These are phyloP conservation scores for Micrastur ruficollis DNA, from an alignment of 2,797 vertebrate species.

Conservation along the genomic window DNA sequence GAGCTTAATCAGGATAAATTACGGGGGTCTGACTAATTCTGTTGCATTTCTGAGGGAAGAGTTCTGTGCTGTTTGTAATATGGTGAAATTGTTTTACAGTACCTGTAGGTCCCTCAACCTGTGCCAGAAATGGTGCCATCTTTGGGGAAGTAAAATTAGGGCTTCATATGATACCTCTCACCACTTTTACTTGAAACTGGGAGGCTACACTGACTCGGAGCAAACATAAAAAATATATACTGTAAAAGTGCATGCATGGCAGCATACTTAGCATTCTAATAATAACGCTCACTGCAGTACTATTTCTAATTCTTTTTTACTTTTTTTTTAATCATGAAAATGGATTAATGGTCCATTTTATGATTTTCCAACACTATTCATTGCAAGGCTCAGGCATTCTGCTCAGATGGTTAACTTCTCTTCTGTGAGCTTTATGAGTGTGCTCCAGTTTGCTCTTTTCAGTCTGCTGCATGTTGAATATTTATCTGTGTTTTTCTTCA, in stretches of 20 bases:
- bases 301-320: not conserved
- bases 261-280: not conserved
- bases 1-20: not conserved
- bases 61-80: not conserved
- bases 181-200: not conserved
- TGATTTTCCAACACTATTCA: not conserved
- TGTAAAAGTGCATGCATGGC: not conserved
- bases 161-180: not conserved
- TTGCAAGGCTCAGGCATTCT: not conserved
- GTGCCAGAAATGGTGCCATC: not conserved
- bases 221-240: not conserved
- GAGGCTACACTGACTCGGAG: not conserved
- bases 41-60: not conserved
- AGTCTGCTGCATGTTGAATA: not conserved
- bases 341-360: not conserved
- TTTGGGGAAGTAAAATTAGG: not conserved
- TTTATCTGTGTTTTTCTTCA: not conserved
- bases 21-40: not conserved
- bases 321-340: not conserved
- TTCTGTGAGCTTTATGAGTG: not conserved
- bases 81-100: not conserved
- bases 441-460: not conserved
- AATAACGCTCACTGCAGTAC: not conserved
- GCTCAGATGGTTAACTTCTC: not conserved
- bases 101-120: not conserved